phyloP scores from a whole-genome alignment of 2,888 invertebrate genomes.

The Rhogogaster chlorosoma region DNA sequence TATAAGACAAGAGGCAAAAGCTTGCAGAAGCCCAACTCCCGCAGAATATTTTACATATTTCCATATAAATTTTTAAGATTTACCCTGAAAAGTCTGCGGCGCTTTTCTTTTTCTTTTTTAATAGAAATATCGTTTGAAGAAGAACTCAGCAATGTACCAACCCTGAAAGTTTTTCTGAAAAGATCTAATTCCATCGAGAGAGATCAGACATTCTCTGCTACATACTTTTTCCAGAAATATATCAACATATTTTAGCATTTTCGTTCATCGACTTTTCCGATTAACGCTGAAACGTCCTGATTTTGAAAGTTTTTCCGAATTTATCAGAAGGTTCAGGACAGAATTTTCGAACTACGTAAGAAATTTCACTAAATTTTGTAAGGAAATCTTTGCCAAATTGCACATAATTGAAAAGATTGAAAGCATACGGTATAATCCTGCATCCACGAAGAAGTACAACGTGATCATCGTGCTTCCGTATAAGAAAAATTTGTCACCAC shows the following conservation, averaged over 20 bases:
- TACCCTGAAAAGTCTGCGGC: not conserved
- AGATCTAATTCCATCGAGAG: not conserved
- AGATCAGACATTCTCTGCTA: not conserved
- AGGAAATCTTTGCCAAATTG: too few species aligned
- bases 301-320: not conserved
- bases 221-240: not conserved
- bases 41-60: not conserved
- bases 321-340: not conserved
- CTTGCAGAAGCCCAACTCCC: not conserved
- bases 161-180: not conserved
- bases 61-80: not conserved
- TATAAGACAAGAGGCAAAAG: not conserved
- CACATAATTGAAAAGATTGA: too few species aligned
- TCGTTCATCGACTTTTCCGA: not conserved
- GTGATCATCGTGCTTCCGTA: not conserved
- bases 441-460: not conserved
- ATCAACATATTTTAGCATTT: not conserved
- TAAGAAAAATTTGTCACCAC: not conserved
- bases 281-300: not conserved
- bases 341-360: not conserved
- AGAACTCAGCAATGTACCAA: not conserved
- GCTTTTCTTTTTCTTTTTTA: not conserved
- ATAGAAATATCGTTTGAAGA: not conserved
- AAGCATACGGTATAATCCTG: not conserved
- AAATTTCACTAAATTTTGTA: not conserved